Evolutionary conservation across 2,113 vertebrate species (phyloP).

Genomic region (Nerophis lumbriciformis): DNA sequence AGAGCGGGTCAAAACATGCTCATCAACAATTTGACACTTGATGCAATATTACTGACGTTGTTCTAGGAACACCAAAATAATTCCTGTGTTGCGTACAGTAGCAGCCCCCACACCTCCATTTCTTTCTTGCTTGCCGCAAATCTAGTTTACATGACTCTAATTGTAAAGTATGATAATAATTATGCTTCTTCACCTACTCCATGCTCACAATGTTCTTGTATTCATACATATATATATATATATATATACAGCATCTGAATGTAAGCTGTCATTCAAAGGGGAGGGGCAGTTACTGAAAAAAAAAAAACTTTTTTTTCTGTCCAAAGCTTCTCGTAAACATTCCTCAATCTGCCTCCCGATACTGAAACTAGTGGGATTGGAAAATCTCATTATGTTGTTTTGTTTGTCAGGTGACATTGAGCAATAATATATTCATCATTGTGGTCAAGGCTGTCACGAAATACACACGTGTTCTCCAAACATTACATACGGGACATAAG

Average conservation of each 20-base stretch:
- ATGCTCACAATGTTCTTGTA: no score
- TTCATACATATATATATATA: no score
- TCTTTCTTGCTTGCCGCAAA: background rate
- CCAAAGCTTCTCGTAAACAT: background rate
- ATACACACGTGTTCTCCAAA: background rate
- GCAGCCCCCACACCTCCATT: background rate
- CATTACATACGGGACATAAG: no score
- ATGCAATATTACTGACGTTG: background rate
- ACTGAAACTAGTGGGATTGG: conserved; percentile 3
- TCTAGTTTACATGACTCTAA: background rate
- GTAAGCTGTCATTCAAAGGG: background rate
- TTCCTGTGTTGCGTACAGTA: background rate
- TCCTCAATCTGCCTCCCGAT: conserved; percentile 5
- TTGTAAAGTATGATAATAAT: background rate
- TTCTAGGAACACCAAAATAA: background rate
- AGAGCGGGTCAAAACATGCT: background rate
- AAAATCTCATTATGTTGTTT: conserved; percentile 12
- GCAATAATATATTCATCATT: background rate
- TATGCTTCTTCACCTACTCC: background rate
- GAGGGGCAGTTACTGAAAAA: background rate
- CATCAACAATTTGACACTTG: background rate
- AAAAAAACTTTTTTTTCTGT: background rate
- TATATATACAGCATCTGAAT: background rate
- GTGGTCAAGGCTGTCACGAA: background rate
- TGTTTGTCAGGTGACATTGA: background rate